Base-by-base conservation (phyloP, 2,888 invertebrate species). In the Rhogogaster chlorosoma region DNA sequence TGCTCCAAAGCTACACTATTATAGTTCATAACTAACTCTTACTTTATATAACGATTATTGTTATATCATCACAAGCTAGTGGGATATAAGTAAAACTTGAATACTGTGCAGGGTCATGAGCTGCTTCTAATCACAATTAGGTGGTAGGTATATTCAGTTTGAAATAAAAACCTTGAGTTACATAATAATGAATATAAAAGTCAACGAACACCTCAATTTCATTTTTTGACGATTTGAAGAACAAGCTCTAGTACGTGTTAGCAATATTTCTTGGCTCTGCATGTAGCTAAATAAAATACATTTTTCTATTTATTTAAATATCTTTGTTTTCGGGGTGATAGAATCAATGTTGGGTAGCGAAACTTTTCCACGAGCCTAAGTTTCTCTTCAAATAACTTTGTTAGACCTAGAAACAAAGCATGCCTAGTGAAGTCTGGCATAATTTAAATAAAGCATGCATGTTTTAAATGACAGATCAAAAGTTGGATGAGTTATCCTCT, bases 301-400 rank as follows among this genome's bases (percentile, higher is more conserved):
- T 78, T 53, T 53, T 36, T 71, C 86, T 89, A 87, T 87, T 87
- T 88, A 70, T 86, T 84, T 86, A 87, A 86, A 87, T 89, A 87
- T 53, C 9, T 77, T 53, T 77, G 9, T 77, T 80, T 57, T 80
- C 57, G 57, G 61, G 26, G 61, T 38, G 87, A 87, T 86, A 89
- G 22, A 22, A 73, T 73, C 86, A 89, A 85, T 87, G 87, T 85
- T 18, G 87, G 86, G 85, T 87, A 87, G 89, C 75, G 87, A 86
- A 86, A 87, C 84, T 36, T 80, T 80, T 80, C 80, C 57, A 80
- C 87, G 86, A 86, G 86, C 86, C 88, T 88, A 87, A 87, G 84
- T 87, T 89, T 88, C 88, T 89, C 90, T 89, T 91, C 91, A 91
- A 89, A 91, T 91, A 88, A 91, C 86, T 91, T 90, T 91, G 91